Percentiles rank a stretch among this genome's conserved stretches.
phyloP scores from a whole-genome alignment of 2,888 invertebrate genomes.

The Drosophila imparisetae region DNA sequence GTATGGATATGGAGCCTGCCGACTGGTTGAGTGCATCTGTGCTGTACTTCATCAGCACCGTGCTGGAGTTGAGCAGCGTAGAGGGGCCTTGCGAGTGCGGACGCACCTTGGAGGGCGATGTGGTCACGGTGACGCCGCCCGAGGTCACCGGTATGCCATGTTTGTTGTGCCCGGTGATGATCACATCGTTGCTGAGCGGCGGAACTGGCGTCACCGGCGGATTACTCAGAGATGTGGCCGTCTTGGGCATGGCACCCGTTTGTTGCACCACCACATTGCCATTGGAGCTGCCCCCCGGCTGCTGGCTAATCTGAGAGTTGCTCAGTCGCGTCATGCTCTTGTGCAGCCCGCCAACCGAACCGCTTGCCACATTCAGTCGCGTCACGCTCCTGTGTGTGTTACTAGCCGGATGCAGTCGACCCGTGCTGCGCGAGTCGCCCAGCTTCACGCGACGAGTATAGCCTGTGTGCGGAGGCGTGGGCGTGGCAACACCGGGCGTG shows the following conservation, averaged over 20 bases:
- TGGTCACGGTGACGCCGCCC: slow-evolving; percentile 88
- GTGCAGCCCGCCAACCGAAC: slow-evolving; percentile 91
- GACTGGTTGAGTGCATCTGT: slow-evolving; percentile 85
- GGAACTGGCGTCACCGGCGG: slow-evolving; percentile 84
- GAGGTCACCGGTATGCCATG: slow-evolving; percentile 86
- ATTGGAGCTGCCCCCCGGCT: slow-evolving; percentile 83
- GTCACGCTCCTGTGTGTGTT: slow-evolving; percentile 92
- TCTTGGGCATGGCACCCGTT: slow-evolving; percentile 78
- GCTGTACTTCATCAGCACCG: slow-evolving; percentile 84
- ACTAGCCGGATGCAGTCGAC: slow-evolving; percentile 88
- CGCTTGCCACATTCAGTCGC: slow-evolving; percentile 90
- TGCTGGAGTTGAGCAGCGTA: slow-evolving; percentile 83
- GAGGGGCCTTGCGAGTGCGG: slow-evolving; percentile 86
- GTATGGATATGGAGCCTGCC: slow-evolving; percentile 84
- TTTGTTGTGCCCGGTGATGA: slow-evolving; percentile 86
- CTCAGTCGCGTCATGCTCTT: slow-evolving; percentile 93
- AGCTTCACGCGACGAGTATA: slow-evolving; percentile 88
- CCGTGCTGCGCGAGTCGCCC: slow-evolving; percentile 91
- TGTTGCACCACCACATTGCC: slow-evolving; percentile 83
- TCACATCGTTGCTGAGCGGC: slow-evolving; percentile 85
- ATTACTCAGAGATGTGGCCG: slow-evolving; percentile 68
- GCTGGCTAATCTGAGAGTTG: slow-evolving; percentile 90
- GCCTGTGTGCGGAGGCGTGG: slow-evolving; percentile 83
- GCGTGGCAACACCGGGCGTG: slow-evolving; percentile 60
- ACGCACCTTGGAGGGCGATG: slow-evolving; percentile 85